Conservation (phyloP, 2,113 vertebrate species). For the Oplegnathus fasciatus region DNA sequence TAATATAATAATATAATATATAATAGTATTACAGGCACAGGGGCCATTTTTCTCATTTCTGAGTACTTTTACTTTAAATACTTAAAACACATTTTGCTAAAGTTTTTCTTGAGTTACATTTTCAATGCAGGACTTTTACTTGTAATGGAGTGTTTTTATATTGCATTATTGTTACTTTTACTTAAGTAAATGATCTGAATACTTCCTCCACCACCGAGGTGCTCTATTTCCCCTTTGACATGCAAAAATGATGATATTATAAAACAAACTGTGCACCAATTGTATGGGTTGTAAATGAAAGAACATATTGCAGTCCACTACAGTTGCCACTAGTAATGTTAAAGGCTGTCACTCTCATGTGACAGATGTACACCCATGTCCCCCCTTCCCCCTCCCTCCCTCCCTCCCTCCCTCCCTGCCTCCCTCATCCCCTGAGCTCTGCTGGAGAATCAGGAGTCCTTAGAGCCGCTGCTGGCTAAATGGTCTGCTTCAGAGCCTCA, state of each 20-base stretch:
- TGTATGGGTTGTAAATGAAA: conserved; percentile 6
- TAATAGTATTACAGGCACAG: not conserved
- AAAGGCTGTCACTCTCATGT: conserved; percentile 91
- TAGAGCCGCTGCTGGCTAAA: conserved; percentile 94
- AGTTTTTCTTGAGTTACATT: not conserved
- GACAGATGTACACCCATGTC: conserved; percentile 85
- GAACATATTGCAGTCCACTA: conserved; percentile 81
- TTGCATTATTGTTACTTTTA: not conserved
- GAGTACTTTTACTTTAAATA: not conserved
- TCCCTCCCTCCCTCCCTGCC: conserved; percentile 79
- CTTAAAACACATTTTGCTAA: not conserved
- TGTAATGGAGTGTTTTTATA: not conserved
- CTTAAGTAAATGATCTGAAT: not conserved
- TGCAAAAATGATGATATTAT: not conserved
- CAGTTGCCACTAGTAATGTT: conserved; percentile 87
- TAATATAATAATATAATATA: not conserved
- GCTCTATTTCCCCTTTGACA: not conserved
- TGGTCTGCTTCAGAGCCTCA: conserved; percentile 96
- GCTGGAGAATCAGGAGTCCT: conserved; percentile 91
- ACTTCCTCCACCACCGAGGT: not conserved
- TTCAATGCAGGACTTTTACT: not conserved
- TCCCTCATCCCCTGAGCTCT: conserved; percentile 87
- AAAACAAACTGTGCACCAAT: conserved; percentile 21
- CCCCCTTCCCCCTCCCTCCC: conserved; percentile 65
- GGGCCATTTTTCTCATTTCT: not conserved